Evolutionary conservation across 2,113 vertebrate species (phyloP).

Genomic region (Pachypanchax playfairii): DNA sequence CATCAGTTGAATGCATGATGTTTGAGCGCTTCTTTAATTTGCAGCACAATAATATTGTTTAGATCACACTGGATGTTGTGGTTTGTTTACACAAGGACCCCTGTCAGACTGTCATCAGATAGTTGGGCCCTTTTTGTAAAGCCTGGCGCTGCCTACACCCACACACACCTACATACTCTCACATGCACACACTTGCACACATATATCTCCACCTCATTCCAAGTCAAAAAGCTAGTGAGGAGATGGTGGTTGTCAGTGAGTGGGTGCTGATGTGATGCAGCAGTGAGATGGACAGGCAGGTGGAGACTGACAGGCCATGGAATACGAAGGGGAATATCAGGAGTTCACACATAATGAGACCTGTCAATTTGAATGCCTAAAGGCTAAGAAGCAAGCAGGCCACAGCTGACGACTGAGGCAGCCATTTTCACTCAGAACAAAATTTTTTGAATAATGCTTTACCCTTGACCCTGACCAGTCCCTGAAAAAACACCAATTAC

Average conservation of each 20-base stretch:
- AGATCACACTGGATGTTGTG: conserved; percentile 73
- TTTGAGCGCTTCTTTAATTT: conserved; percentile 84
- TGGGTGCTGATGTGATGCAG: conserved; percentile 50
- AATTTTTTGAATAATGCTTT: conserved; percentile 67
- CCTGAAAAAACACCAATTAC: conserved; percentile 75
- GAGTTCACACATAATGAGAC: conserved; percentile 78
- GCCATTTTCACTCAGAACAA: conserved; percentile 52
- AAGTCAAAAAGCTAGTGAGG: conserved; percentile 33
- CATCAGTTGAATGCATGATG: conserved; percentile 29
- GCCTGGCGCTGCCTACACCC: conserved; percentile 65
- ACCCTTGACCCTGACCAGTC: conserved; percentile 73
- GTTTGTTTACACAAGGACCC: conserved; percentile 89
- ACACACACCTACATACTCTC: no score
- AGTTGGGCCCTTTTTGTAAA: conserved; percentile 76
- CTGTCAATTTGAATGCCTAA: conserved; percentile 80
- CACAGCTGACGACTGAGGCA: conserved; percentile 46
- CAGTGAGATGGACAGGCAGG: conserved; percentile 68
- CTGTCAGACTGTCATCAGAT: conserved; percentile 82
- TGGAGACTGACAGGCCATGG: conserved; percentile 74
- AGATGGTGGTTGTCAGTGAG: conserved; percentile 57
- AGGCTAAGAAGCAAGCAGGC: conserved; percentile 63
- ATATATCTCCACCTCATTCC: conserved; percentile 22
- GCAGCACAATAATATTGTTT: conserved; percentile 83
- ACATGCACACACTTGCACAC: conserved; percentile 12
- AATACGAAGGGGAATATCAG: conserved; percentile 65